These are phyloP conservation scores for Luehdorfia chinensis DNA, from an alignment of 1,140 invertebrate genomes.

Conservation along the genomic window DNA sequence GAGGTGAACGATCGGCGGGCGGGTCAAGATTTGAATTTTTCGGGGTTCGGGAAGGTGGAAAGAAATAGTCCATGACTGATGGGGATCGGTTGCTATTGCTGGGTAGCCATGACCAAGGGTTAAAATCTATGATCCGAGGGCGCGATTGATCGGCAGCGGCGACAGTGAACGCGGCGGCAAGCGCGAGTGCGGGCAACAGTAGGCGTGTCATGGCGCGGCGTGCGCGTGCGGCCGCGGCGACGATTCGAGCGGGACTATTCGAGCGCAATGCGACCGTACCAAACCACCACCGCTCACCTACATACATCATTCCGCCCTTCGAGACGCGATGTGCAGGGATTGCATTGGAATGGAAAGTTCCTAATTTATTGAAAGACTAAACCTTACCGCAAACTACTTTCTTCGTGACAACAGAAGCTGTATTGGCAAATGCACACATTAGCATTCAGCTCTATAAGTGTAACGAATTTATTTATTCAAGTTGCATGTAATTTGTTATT, in stretches of 20 bases:
- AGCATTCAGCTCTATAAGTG: too few species aligned
- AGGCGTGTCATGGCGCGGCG: conserved; percentile 54
- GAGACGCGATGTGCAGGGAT: conserved; percentile 40
- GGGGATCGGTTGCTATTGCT: conserved; percentile 66
- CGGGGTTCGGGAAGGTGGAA: conserved; percentile 70
- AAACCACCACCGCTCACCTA: conserved; percentile 47
- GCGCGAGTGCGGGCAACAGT: conserved; percentile 30
- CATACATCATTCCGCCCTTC: conserved; percentile 45
- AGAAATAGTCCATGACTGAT: conserved; percentile 74
- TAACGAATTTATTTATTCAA: too few species aligned
- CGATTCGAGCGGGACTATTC: conserved; percentile 64
- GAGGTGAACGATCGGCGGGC: conserved; percentile 51
- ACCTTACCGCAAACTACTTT: too few species aligned
- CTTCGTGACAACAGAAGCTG: too few species aligned
- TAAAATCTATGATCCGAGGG: conserved; percentile 61
- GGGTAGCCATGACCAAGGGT: conserved; percentile 69
- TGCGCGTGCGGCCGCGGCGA: conserved; percentile 66
- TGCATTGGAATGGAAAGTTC: conserved; percentile 26
- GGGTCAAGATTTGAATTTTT: conserved; percentile 68
- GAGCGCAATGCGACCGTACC: conserved; percentile 33
- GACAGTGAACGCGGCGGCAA: conserved; percentile 36
- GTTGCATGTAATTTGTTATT: too few species aligned
- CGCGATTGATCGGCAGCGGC: conserved; percentile 42
- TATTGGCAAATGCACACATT: too few species aligned
- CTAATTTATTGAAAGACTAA: neutral